Base-by-base conservation (phyloP, 2,113 vertebrate species). In the Pomatorhinus ruficollis region DNA sequence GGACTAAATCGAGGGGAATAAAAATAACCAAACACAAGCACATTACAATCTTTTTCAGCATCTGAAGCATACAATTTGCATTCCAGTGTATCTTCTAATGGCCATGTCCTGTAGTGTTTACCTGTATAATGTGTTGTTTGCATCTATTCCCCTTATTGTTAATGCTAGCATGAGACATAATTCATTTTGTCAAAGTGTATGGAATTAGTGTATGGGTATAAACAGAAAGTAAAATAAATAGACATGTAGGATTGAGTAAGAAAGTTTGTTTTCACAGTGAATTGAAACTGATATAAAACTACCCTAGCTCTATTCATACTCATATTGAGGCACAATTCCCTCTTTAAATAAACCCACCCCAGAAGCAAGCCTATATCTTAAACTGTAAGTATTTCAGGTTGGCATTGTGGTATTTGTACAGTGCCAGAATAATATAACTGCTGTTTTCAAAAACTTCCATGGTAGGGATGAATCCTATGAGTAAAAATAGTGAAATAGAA, bases 101-200 rank as follows among this genome's bases (percentile, higher is more conserved):
- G 69, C 56, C 0, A 0, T 53, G 85, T 69, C 80, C 69, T 84
- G 77, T 72, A 75, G 83, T 64, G 61, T 87, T 95, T 93, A 84
- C 89, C 87, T 94, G 76, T 59, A 24, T 74, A 88, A 83, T 42
- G 12, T 30, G 49, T 10, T 82, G 65, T 75, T 87, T 91, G 83
- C 77, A 33, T 92, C 90, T 95, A 83, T 89, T 89, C 60, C 64
- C 95, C 60, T 75, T 86, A 86, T 83, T 90, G 87, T 88, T 94
- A 96, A 87, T 87, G 69, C 65, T 82, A 65, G 56, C 60, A 27
- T 84, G 45, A 81, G 80, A 81, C 53, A 84, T 64, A 93, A 94
- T 92, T 96, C 24, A 91, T 95, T 95, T 96, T 89, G 89, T 92
- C 65, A 92, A 93, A 84, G 77, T 82, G 88, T 79, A 53, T 72